Conservation (phyloP, 1,140 invertebrate species). For the Ephestia elutella region DNA sequence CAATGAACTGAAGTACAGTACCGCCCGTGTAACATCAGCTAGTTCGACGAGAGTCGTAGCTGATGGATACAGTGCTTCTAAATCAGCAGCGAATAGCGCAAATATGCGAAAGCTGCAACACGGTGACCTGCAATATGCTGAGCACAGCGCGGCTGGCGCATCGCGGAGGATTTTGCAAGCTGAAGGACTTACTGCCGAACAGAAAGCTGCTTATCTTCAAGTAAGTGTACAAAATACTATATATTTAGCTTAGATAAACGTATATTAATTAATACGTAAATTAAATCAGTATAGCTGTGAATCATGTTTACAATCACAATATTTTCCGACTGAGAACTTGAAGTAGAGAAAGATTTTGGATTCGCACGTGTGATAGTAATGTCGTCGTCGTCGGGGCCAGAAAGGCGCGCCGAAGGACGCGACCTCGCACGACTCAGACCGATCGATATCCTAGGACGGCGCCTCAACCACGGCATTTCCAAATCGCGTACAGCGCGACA, state of each 20-base stretch:
- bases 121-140: constrained; percentile 85
- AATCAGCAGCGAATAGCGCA: constrained; percentile 82
- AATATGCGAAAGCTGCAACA: constrained; percentile 86
- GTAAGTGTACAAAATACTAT: constrained; percentile 32
- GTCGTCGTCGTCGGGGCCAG: constrained; percentile 32
- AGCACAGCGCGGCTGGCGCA: constrained; percentile 60
- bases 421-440: constrained; percentile 56
- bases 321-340: neutral
- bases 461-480: constrained; percentile 32
- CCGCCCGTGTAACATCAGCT: constrained; percentile 88
- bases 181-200: constrained; percentile 64
- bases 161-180: constrained; percentile 59
- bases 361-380: constrained; percentile 9
- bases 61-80: constrained; percentile 87
- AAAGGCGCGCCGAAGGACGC: constrained; percentile 71
- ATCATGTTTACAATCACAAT: neutral
- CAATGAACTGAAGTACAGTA: constrained; percentile 76
- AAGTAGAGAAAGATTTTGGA: neutral
- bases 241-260: neutral
- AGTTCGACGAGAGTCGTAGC: constrained; percentile 87
- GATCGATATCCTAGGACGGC: constrained; percentile 62
- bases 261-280: too few species aligned
- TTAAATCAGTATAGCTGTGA: neutral
- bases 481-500: constrained; percentile 42
- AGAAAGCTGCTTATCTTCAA: constrained; percentile 63